Evolutionary conservation across 2,113 vertebrate genomes (phyloP).

Genomic region (Murina feae): DNA sequence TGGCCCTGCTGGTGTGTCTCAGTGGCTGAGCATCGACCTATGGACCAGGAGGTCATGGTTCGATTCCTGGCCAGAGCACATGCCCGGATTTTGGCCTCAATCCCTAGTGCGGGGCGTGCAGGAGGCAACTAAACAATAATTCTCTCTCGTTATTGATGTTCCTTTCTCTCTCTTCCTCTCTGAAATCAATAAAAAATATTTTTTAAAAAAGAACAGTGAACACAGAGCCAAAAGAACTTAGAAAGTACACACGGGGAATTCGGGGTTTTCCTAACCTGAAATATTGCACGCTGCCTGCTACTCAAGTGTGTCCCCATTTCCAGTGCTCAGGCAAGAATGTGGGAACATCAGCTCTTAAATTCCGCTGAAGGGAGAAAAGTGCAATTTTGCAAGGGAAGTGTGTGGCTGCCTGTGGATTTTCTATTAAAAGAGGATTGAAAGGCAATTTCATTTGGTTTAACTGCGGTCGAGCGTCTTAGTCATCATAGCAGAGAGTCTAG

Average conservation of each 20-base stretch:
- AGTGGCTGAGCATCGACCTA: too few species aligned
- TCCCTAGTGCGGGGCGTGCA: too few species aligned
- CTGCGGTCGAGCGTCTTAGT: neutral
- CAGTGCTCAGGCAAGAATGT: neutral
- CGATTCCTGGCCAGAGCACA: too few species aligned
- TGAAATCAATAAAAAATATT: too few species aligned
- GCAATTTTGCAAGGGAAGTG: slow-evolving; percentile 7
- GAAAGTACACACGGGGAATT: neutral
- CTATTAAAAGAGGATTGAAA: slow-evolving; percentile 52
- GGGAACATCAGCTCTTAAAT: neutral
- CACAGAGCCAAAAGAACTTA: neutral
- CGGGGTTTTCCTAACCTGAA: neutral
- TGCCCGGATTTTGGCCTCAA: too few species aligned
- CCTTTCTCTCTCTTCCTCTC: too few species aligned
- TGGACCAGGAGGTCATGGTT: too few species aligned
- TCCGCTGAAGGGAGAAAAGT: neutral
- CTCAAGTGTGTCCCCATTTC: neutral
- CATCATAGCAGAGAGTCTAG: slow-evolving; percentile 19
- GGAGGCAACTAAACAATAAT: too few species aligned
- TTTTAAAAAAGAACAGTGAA: neutral
- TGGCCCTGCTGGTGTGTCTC: too few species aligned
- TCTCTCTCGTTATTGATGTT: too few species aligned
- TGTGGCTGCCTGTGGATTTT: slow-evolving; percentile 30
- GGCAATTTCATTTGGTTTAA: slow-evolving; percentile 26
- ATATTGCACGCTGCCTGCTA: neutral